Base-by-base conservation (phyloP, 2,888 invertebrate species). In the Phengaris arion region DNA sequence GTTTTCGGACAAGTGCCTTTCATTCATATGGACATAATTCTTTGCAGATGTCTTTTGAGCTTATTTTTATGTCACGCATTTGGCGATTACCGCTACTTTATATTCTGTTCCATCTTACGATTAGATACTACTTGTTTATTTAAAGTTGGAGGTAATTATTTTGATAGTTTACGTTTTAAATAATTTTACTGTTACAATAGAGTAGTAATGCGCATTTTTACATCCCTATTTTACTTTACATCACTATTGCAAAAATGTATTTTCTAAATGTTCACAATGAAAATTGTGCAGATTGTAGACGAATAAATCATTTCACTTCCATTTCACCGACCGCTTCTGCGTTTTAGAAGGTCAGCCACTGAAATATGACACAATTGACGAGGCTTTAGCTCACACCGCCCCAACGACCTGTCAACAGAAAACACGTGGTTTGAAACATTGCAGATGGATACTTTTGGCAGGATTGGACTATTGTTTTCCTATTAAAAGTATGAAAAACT, bases 11-110 rank as follows among this genome's bases (percentile, higher is more conserved):
- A 64, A 81, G 82, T 81, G 82, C 83, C 83, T 82, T 81, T 83
- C 85, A 82, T 82, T 83, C 82, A 85, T 84, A 85, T 84, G 79
- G 82, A 79, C 81, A 79, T 81, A 79, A 85, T 87, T 85, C 82
- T 77, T 75, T 78, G 79, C 87, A 86, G 86, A 85, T 84, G 82
- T 81, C 80, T 84, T 54, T 54, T 35, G 35, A 2, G 35, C 6
- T 35, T 64, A 59, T 70, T 52, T 35, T 72, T 52, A 22, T 35
- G 52, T 52, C 51, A 12, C 22, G 54, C 12, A 54, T 72, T 54
- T 52, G 12, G 72, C 72, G 10, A 72, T 45, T 35, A 51, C 70
- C 22, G 12, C 70, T 52, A 35, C 35, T 52, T 52, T 72, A 72
- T 52, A 64, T 64, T 45, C 45, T 9, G 2, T 64, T 64, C 59